Conservation (phyloP, 2,113 vertebrate species). For the Trachemys scripta region DNA sequence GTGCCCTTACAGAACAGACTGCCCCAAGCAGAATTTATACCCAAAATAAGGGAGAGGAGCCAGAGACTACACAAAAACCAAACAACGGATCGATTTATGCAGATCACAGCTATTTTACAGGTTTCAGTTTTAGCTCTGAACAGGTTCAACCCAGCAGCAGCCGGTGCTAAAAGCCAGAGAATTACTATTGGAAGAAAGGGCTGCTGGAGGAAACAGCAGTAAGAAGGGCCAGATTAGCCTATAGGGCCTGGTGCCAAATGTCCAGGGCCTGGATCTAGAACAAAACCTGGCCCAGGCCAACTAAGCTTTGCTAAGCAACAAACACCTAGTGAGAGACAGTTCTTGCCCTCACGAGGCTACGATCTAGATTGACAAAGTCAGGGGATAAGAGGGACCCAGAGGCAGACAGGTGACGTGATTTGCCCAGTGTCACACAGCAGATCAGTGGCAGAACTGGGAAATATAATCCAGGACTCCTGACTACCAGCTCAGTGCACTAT, state of each 20-base stretch:
- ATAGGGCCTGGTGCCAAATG: background rate
- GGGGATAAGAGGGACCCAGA: background rate
- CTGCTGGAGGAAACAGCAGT: background rate
- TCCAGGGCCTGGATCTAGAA: background rate
- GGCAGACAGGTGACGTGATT: background rate
- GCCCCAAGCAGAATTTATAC: background rate
- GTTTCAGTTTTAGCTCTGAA: background rate
- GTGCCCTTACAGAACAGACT: background rate
- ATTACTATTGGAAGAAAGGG: background rate
- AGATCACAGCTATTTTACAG: background rate
- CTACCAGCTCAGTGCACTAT: background rate
- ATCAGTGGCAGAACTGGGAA: background rate
- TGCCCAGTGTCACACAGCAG: background rate
- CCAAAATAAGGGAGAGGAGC: background rate
- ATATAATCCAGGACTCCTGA: background rate
- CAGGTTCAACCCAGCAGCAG: too few species aligned
- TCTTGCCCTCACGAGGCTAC: background rate
- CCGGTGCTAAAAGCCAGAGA: background rate
- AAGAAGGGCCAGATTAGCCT: background rate
- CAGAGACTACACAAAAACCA: background rate
- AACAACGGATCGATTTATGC: background rate
- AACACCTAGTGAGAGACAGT: background rate
- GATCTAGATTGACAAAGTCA: background rate
- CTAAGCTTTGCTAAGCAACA: background rate
- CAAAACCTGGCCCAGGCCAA: background rate